phyloP scores from a whole-genome alignment of 2,113 vertebrate genomes.

The Myanophis thanlyinensis region DNA sequence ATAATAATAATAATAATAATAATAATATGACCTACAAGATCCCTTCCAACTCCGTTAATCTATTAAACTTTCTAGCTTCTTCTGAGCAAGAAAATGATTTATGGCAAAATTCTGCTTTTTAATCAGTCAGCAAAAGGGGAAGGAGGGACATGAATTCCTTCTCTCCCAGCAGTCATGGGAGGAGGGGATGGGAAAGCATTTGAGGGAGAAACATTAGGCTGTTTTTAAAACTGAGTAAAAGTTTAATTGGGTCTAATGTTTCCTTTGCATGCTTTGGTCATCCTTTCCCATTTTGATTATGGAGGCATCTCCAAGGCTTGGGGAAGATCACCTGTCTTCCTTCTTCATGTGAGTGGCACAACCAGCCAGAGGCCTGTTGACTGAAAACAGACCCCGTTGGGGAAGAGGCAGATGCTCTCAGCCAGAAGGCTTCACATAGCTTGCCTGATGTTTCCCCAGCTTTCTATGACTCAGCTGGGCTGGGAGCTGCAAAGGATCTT shows the following conservation, averaged over 20 bases:
- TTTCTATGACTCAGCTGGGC: not conserved
- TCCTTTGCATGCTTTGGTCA: not conserved
- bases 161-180: not conserved
- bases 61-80: not conserved
- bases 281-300: not conserved
- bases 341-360: not conserved
- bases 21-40: too few relatives aligned
- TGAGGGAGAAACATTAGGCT: not conserved
- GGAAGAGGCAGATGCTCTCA: not conserved
- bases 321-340: not conserved
- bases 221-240: not conserved
- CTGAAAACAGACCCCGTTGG: not conserved
- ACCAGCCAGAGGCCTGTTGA: not conserved
- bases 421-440: not conserved
- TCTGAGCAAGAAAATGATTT: not conserved
- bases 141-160: not conserved
- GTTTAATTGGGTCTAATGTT: not conserved
- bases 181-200: not conserved
- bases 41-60: too few relatives aligned
- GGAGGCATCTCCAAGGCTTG: not conserved
- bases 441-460: not conserved
- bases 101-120: not conserved
- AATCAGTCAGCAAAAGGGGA: not conserved
- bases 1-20: too few relatives aligned
- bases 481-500: not conserved